Conservation (phyloP, 2,797 vertebrate genomes). For the Momotus momota region DNA sequence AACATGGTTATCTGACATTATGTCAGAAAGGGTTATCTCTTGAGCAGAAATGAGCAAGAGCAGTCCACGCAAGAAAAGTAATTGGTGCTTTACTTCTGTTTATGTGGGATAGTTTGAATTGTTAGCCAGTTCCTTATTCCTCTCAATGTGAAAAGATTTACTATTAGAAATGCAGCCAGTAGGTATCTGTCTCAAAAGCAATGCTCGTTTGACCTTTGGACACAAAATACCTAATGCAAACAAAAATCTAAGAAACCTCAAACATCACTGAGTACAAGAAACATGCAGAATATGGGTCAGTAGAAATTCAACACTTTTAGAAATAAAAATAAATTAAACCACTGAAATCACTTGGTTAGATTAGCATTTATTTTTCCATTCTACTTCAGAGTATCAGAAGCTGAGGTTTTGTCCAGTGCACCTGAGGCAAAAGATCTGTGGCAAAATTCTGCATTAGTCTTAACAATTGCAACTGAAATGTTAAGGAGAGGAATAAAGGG, state of each 20-base stretch:
- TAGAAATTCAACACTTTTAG: conserved; percentile 37
- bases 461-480: neutral
- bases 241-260: conserved; percentile 47
- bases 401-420: neutral
- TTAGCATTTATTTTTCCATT: conserved; percentile 45
- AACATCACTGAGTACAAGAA: conserved; percentile 48
- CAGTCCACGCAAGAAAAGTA: conserved; percentile 34
- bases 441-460: neutral
- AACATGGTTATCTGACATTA: conserved; percentile 64
- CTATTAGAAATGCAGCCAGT: conserved; percentile 47
- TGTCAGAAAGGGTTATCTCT: conserved; percentile 70
- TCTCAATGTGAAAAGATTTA: conserved; percentile 65
- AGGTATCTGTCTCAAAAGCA: conserved; percentile 66
- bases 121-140: conserved; percentile 48
- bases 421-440: neutral
- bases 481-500: neutral
- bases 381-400: neutral
- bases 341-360: conserved; percentile 29
- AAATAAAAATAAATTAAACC: conserved; percentile 34
- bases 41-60: conserved; percentile 65
- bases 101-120: conserved; percentile 61
- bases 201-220: conserved; percentile 66
- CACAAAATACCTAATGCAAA: conserved; percentile 62
- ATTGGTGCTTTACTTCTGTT: conserved; percentile 67
- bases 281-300: neutral